These are phyloP conservation scores for Brachypodius melanocephalos DNA, from an alignment of 2,113 vertebrate genomes.

Conservation along the genomic window DNA sequence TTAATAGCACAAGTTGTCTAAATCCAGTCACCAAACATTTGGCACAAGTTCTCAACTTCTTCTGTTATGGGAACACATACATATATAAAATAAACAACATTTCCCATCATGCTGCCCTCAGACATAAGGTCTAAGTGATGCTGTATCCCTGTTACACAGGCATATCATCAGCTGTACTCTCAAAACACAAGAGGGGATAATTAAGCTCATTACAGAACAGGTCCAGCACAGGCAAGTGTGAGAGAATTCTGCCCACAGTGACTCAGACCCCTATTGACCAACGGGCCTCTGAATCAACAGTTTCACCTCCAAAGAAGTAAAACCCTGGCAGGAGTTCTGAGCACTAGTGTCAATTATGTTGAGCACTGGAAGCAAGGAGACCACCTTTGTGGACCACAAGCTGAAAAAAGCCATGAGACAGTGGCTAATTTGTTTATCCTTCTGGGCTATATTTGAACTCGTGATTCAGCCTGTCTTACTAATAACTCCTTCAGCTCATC, in stretches of 20 bases:
- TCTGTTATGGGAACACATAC: not conserved
- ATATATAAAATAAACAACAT: not conserved
- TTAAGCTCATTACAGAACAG: conserved; percentile 20
- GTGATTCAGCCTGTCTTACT: not conserved
- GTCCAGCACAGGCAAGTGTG: not conserved
- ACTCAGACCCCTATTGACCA: not conserved
- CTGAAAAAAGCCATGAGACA: not conserved
- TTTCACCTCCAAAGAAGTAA: not conserved
- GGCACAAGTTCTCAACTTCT: not conserved
- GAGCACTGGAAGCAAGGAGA: not conserved
- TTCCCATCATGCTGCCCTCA: not conserved
- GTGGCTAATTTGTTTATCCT: conserved; percentile 1
- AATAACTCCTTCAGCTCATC: not conserved
- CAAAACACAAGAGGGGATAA: not conserved
- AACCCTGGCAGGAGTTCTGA: not conserved
- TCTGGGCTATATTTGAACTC: conserved; percentile 11
- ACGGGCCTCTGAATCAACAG: not conserved
- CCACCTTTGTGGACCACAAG: not conserved
- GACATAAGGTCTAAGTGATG: not conserved
- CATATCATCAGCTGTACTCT: not conserved
- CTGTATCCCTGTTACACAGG: not conserved
- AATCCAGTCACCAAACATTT: not conserved
- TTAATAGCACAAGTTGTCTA: not conserved
- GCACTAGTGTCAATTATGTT: not conserved
- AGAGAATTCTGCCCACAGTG: not conserved